phyloP scores from a whole-genome alignment of 2,113 vertebrate genomes.

The Lucifuga dentata region DNA sequence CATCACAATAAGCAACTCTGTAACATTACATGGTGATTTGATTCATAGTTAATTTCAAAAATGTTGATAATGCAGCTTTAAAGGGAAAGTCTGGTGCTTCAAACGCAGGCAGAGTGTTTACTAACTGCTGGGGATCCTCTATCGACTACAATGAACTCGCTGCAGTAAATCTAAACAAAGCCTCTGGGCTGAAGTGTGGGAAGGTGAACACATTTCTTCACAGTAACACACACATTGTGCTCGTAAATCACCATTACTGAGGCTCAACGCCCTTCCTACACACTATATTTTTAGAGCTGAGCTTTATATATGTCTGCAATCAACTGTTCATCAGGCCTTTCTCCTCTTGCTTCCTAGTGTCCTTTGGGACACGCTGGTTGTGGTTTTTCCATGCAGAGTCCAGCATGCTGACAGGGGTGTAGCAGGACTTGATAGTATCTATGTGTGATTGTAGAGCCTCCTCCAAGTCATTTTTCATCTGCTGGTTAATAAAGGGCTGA shows the following conservation, averaged over 20 bases:
- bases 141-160: constrained; percentile 15
- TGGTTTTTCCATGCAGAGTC: constrained; percentile 25
- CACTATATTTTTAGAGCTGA: constrained; percentile 46
- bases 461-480: constrained; percentile 52
- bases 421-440: constrained; percentile 24
- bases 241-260: constrained; percentile 66
- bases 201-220: constrained; percentile 49
- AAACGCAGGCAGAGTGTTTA: neutral
- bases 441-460: constrained; percentile 17
- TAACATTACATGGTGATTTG: neutral
- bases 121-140: constrained; percentile 18
- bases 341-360: neutral
- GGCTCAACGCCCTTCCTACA: constrained; percentile 32
- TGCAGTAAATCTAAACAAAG: constrained; percentile 55
- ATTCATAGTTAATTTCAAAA: too few species aligned
- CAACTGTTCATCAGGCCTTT: constrained; percentile 55
- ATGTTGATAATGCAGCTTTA: neutral
- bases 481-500: constrained; percentile 71
- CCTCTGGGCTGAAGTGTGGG: constrained; percentile 56
- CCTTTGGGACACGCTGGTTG: constrained; percentile 39
- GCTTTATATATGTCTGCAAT: constrained; percentile 62
- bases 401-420: neutral
- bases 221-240: constrained; percentile 43
- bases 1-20: too few species aligned
- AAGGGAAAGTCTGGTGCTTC: neutral